These are phyloP conservation scores for Eupithecia vulgata DNA, from an alignment of 2,888 invertebrate species.

Conservation along the genomic window DNA sequence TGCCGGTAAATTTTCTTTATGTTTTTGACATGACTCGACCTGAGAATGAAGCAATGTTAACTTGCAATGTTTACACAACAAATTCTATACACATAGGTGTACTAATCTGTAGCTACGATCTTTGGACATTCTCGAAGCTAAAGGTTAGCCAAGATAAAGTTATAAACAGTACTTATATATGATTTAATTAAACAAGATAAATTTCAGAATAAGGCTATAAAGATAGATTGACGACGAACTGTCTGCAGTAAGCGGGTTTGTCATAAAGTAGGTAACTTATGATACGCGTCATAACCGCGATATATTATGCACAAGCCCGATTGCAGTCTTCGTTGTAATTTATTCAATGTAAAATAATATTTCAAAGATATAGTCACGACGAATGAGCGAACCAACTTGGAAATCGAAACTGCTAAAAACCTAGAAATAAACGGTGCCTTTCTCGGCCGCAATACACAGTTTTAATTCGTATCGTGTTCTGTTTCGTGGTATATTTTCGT, in stretches of 20 bases:
- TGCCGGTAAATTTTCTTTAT: conserved; percentile 35
- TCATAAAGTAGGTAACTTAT: conserved; percentile 42
- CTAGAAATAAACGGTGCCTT: conserved; percentile 37
- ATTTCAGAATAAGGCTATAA: conserved; percentile 35
- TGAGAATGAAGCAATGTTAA: conserved; percentile 29
- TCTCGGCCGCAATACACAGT: conserved; percentile 41
- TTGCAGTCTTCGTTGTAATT: conserved; percentile 16
- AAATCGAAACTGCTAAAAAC: conserved; percentile 31
- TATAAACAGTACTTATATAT: conserved; percentile 28
- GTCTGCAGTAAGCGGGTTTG: conserved; percentile 57
- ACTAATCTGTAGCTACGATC: conserved; percentile 42
- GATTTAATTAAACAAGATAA: conserved; percentile 36
- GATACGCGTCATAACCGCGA: conserved; percentile 20
- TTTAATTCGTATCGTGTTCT: conserved; percentile 44
- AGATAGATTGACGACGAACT: conserved; percentile 58
- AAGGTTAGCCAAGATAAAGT: conserved; percentile 33
- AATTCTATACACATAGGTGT: conserved; percentile 40
- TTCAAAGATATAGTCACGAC: conserved; percentile 6
- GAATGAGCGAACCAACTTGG: neutral
- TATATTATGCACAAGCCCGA: conserved; percentile 19
- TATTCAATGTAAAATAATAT: neutral
- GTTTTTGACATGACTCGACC: conserved; percentile 42
- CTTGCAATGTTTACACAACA: conserved; percentile 45
- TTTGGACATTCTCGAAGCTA: conserved; percentile 37
- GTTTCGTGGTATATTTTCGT: conserved; percentile 47